These are phyloP conservation scores for Syncerus caffer DNA, from an alignment of 2,797 vertebrate species.

Conservation along the genomic window DNA sequence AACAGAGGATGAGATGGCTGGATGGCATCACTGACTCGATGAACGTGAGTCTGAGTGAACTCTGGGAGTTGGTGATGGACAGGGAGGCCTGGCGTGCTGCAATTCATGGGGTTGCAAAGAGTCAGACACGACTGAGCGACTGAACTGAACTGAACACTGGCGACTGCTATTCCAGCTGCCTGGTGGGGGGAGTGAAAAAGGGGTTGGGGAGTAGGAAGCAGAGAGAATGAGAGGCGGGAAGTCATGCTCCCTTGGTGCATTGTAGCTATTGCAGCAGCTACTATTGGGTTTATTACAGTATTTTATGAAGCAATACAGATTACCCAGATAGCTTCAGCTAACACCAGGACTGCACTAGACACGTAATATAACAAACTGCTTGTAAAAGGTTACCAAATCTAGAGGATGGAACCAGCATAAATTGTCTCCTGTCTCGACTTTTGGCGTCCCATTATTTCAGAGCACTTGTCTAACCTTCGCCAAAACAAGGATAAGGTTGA, in stretches of 20 bases:
- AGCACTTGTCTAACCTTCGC: not conserved
- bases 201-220: not conserved
- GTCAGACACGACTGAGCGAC: too few species aligned
- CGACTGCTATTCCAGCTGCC: conserved; percentile 54
- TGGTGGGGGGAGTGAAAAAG: not conserved
- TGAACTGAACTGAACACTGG: not conserved
- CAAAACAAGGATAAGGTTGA: not conserved
- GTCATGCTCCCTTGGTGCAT: not conserved
- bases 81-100: too few species aligned
- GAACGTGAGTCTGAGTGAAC: too few species aligned
- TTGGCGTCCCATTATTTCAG: not conserved
- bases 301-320: conserved; percentile 2
- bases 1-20: too few species aligned
- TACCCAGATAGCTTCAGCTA: not conserved
- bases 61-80: too few species aligned
- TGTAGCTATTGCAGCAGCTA: not conserved
- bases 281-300: not conserved
- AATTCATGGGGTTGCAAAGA: too few species aligned
- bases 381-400: not conserved
- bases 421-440: not conserved
- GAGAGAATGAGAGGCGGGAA: not conserved
- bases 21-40: too few species aligned
- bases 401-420: conserved; percentile 34
- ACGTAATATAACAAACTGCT: not conserved
- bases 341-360: not conserved